phyloP scores from a whole-genome alignment of 2,113 vertebrate genomes.

The Neogobius melanostomus region DNA sequence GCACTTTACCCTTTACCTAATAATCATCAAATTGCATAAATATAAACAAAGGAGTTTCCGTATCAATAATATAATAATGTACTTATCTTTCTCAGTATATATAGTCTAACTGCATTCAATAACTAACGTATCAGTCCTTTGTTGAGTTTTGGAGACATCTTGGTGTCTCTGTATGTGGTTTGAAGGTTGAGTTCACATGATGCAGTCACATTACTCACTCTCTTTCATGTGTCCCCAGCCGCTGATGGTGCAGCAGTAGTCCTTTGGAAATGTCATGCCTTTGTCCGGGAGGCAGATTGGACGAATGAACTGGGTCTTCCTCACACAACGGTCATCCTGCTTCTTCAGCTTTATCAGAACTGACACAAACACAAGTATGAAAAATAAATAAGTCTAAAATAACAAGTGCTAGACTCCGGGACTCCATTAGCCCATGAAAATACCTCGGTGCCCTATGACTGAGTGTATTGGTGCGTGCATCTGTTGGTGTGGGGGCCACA shows the following conservation, averaged over 20 bases:
- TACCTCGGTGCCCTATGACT: slow-evolving; percentile 15
- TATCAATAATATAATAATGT: no score
- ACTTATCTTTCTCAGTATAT: neutral
- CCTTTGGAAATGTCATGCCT: slow-evolving; percentile 69
- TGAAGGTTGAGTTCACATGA: neutral
- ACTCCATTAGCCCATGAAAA: neutral
- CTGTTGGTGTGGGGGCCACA: slow-evolving; percentile 35
- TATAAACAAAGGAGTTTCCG: no score
- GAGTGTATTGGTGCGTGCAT: slow-evolving; percentile 18
- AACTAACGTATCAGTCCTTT: neutral
- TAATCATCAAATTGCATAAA: no score
- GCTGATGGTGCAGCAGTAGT: slow-evolving; percentile 84
- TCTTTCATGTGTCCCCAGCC: slow-evolving; percentile 90
- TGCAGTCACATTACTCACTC: slow-evolving; percentile 76
- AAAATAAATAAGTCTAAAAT: neutral
- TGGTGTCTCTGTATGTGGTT: neutral
- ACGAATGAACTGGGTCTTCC: slow-evolving; percentile 84
- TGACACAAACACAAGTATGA: slow-evolving; percentile 48
- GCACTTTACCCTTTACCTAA: no score
- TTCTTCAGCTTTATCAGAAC: slow-evolving; percentile 91
- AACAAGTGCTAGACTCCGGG: slow-evolving; percentile 31
- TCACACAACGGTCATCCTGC: slow-evolving; percentile 80
- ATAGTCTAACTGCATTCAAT: neutral
- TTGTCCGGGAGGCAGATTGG: slow-evolving; percentile 88
- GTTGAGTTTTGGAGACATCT: neutral